A percentile compares a stretch with the other conserved stretches of the same genome.
phyloP scores from a whole-genome alignment of 2,888 invertebrate species.

The Thera obeliscata region DNA sequence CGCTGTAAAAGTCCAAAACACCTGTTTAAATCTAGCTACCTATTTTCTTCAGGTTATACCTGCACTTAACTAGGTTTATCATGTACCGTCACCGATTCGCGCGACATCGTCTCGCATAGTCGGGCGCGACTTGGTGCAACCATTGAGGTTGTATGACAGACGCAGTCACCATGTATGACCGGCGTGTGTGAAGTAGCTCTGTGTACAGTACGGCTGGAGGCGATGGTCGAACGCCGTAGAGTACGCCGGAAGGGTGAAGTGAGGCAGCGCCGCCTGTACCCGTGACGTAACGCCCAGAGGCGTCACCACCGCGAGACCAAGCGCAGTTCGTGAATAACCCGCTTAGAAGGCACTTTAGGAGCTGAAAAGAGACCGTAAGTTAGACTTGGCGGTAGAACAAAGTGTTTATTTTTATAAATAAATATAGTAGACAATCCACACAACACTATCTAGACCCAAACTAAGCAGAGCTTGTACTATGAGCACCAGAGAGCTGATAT shows the following conservation, averaged over 20 bases:
- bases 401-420: too few relatives aligned
- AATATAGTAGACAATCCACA: too few relatives aligned
- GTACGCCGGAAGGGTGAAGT: conserved; percentile 93
- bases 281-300: conserved; percentile 79
- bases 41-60: conserved; percentile 24
- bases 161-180: conserved; percentile 91
- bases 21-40: background rate
- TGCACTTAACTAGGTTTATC: conserved; percentile 18
- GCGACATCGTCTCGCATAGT: conserved; percentile 69
- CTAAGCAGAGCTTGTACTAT: too few relatives aligned
- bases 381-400: too few relatives aligned
- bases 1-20: too few relatives aligned
- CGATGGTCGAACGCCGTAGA: conserved; percentile 85
- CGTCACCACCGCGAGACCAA: conserved; percentile 88
- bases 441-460: too few relatives aligned
- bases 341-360: conserved; percentile 90
- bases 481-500: too few relatives aligned
- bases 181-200: conserved; percentile 94
- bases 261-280: conserved; percentile 80
- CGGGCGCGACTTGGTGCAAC: conserved; percentile 83
- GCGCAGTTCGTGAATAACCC: conserved; percentile 95
- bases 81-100: conserved; percentile 61
- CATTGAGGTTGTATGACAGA: conserved; percentile 92
- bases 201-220: conserved; percentile 92
- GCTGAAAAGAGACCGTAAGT: conserved; percentile 50